Evolutionary conservation across 2,888 invertebrate genomes (phyloP).

Genomic region (Sphecodes monilicornis): DNA sequence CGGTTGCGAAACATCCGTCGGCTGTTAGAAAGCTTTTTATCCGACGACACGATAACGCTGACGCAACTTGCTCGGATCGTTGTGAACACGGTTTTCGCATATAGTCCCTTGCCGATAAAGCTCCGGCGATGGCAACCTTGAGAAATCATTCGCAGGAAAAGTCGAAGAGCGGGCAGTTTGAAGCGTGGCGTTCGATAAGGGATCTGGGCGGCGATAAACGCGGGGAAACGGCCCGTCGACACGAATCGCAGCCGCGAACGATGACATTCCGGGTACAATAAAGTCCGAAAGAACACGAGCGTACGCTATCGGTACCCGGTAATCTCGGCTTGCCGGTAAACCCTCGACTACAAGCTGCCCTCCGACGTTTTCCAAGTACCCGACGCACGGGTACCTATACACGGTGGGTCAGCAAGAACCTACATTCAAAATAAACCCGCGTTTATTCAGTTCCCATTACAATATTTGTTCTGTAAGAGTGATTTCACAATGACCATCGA

Average conservation of each 20-base stretch:
- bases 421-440: not conserved
- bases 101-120: not conserved
- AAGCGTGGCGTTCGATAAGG: conserved; percentile 35
- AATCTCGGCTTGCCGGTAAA: conserved; percentile 49
- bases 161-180: conserved; percentile 4
- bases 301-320: conserved; percentile 57
- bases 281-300: conserved; percentile 59
- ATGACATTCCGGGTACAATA: conserved; percentile 57
- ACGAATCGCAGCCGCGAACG: conserved; percentile 60
- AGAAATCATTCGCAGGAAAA: conserved; percentile 10
- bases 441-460: not conserved
- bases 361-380: conserved; percentile 21
- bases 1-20: conserved; percentile 54
- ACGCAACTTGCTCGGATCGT: conserved; percentile 34
- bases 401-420: not conserved
- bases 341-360: conserved; percentile 35
- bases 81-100: conserved; percentile 34
- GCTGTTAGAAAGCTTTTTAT: conserved; percentile 24
- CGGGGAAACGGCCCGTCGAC: conserved; percentile 28
- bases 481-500: too few species aligned
- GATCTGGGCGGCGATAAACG: conserved; percentile 5
- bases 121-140: not conserved
- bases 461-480: too few species aligned
- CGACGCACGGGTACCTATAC: conserved; percentile 20
- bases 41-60: conserved; percentile 45